Percentiles rank a stretch among this genome's conserved stretches.
phyloP scores from a whole-genome alignment of 2,888 invertebrate species.

The Agonopterix subpropinquella region DNA sequence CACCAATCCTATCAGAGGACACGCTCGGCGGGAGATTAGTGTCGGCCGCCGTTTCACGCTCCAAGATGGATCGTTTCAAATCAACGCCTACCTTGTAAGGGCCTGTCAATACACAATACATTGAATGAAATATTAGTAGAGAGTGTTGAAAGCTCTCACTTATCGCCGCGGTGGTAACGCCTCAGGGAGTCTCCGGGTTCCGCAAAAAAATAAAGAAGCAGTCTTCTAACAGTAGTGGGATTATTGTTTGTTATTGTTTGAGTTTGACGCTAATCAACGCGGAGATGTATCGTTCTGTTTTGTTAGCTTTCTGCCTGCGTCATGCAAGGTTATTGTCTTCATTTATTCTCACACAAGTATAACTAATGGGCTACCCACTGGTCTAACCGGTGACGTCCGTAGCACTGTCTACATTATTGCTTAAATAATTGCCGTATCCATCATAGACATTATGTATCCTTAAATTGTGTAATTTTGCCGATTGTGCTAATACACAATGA shows the following conservation, averaged over 20 bases:
- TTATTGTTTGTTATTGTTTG: constrained; percentile 42
- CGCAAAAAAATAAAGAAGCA: constrained; percentile 43
- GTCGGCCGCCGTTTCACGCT: constrained; percentile 35
- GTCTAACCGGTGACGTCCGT: too few relatives aligned
- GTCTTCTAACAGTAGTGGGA: constrained; percentile 42
- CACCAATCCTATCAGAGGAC: constrained; percentile 41
- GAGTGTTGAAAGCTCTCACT: constrained; percentile 46
- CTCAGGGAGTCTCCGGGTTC: constrained; percentile 34
- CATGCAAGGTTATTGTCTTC: constrained; percentile 10
- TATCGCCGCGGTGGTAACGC: constrained; percentile 33
- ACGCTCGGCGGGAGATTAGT: constrained; percentile 34
- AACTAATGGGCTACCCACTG: constrained; percentile 5
- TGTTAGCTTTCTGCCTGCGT: constrained; percentile 16
- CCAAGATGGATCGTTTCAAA: constrained; percentile 27
- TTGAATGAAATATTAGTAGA: constrained; percentile 17
- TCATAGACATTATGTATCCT: neutral
- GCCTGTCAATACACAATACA: constrained; percentile 11
- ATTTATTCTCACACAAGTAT: neutral
- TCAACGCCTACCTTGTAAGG: constrained; percentile 22
- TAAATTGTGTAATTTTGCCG: neutral
- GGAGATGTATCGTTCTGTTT: constrained; percentile 20
- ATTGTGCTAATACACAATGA: neutral
- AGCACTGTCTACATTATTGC: neutral
- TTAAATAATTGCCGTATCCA: neutral
- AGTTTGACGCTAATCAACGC: constrained; percentile 33